These are phyloP conservation scores for Schmidtea mediterranea DNA, from an alignment of 1,140 invertebrate genomes.

Conservation along the genomic window DNA sequence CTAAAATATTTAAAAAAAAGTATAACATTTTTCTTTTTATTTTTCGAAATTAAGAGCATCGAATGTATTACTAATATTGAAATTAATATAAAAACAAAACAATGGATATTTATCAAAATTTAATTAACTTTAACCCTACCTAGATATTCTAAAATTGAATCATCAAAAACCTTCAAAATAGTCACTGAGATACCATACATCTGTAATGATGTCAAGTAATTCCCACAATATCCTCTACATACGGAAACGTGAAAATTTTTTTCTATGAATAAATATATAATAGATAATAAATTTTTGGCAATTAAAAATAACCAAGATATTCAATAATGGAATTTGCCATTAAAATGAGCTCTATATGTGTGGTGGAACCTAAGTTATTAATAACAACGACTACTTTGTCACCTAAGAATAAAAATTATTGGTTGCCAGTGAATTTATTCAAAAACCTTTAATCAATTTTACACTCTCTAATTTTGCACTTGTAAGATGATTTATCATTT, in stretches of 20 bases:
- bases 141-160: conserved; percentile 25
- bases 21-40: too few relatives aligned
- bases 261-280: conserved; percentile 19
- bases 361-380: conserved; percentile 50
- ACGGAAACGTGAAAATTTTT: conserved; percentile 32
- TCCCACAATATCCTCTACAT: conserved; percentile 39
- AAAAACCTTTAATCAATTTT: background rate
- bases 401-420: conserved; percentile 12
- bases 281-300: background rate
- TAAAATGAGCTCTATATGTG: conserved; percentile 47
- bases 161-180: conserved; percentile 30
- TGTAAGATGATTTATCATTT: too few relatives aligned
- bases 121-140: too few relatives aligned
- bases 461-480: background rate
- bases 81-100: too few relatives aligned
- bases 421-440: conserved; percentile 1
- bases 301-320: conserved; percentile 19
- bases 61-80: too few relatives aligned
- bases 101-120: too few relatives aligned
- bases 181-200: conserved; percentile 50
- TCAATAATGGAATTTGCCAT: conserved; percentile 39
- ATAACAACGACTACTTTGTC: conserved; percentile 39
- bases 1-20: too few relatives aligned
- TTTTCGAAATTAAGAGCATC: too few relatives aligned
- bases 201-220: conserved; percentile 49